These are phyloP conservation scores for Heliconius melpomene DNA, from an alignment of 1,140 invertebrate species.

Conservation along the genomic window DNA sequence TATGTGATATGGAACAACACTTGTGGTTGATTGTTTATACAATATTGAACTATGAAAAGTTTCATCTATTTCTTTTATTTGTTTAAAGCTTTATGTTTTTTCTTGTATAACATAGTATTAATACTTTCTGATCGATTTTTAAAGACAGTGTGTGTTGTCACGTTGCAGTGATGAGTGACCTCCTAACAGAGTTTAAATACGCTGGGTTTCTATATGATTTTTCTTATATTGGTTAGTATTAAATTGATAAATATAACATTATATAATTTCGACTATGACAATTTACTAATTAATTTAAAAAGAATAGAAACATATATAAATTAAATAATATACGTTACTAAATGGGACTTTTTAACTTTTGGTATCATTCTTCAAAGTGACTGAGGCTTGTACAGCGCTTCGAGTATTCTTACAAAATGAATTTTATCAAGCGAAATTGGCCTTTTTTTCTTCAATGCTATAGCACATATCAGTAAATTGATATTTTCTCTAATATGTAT, in stretches of 20 bases:
- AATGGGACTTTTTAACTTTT: conserved; percentile 8
- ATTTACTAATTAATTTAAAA: background rate
- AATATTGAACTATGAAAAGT: no score
- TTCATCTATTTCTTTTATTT: no score
- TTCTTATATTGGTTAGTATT: no score
- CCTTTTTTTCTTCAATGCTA: background rate
- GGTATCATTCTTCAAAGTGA: conserved; percentile 30
- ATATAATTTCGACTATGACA: no score
- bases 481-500: background rate
- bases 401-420: background rate
- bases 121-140: no score
- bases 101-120: no score
- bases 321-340: background rate
- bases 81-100: no score
- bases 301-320: background rate
- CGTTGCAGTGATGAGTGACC: no score
- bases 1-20: background rate
- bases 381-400: background rate
- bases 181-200: no score
- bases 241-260: no score
- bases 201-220: no score
- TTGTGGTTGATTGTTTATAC: background rate
- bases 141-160: no score
- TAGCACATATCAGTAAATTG: background rate
- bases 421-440: background rate